Evolutionary conservation across 2,888 invertebrate species (phyloP), one percentile per base, ranked within the genome.

Genomic region (Pocota personata): DNA sequence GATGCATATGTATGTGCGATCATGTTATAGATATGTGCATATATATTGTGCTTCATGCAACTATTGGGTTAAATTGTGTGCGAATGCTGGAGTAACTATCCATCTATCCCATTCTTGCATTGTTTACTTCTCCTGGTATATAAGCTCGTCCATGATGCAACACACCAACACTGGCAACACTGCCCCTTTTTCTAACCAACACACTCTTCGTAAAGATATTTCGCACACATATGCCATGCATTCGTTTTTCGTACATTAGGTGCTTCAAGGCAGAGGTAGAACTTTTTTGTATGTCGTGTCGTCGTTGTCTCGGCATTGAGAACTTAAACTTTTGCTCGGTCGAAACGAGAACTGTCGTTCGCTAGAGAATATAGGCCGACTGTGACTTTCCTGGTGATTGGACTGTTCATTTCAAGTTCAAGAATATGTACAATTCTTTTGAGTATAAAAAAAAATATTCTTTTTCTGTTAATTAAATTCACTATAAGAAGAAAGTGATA

Each of bases 401-500:
- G 80, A 82, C 78, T 82, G 75, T 73, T 83, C 43, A 71, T 71
- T 77, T 82, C 82, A 87, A 87, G 82, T 82, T 87, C 87, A 83
- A 87, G 69, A 87, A 78, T 82, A 82, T 72, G 60, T 82, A 76
- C 73, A 66, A 58, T 67, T 58, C 24, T 32, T 72, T 32, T 52
- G 50, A 60, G 19, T 50, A 58, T 64, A 64, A 57, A 32, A 19
- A 43, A 50, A 62, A 3, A 30, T 7, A 4, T 30, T 16, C 48
- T 60, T 40, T 60, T 2, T 37, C 6, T 37, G 35, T 46, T 72
- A 48, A 60, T 60, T 72, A 35, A 55, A 60, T 52, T 52, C 27
- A 4, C n/a, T 19, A 12, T 60, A 43, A 58, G 27, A 21, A 19
- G 40, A 82, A 83, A 76, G 76, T 77, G 82, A 71, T 82, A 76